Evolutionary conservation across 1,140 invertebrate genomes (phyloP), one percentile per base, ranked within the genome.

Genomic region (Anoplophora glabripennis): DNA sequence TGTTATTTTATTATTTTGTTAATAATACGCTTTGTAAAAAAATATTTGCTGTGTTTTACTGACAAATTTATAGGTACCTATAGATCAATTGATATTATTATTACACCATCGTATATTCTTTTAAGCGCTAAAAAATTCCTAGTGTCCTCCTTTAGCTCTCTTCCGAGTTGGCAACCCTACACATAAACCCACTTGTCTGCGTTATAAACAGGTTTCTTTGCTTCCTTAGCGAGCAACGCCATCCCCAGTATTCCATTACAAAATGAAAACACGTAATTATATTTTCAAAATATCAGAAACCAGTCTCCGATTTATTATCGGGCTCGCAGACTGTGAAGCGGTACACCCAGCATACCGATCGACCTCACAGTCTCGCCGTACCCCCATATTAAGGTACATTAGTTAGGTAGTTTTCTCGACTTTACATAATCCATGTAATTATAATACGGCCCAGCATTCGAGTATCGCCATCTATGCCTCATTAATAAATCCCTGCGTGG

Each of bases 231-330:
- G 35, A n/a, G 46, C 18, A 59, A 61, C 63, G 38, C 63, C 66
- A 55, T 65, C 66, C 61, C 33, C 45, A 51, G 65, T 71, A 71
- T 68, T 71, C 61, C 69, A 71, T 71, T 71, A 69, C 67, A 67
- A 60, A 61, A 64, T 67, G 69, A 71, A 71, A 69, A 67, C 69
- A 48, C 63, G 61, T 71, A 71, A 71, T 71, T 71, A 71, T 67
- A 67, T 67, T 68, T 68, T 69, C 69, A 67, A 71, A 71, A 68
- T 71, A 71, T 71, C 69, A 65, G 67, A 71, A 66, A 68, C 65
- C 66, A 66, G 65, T 69, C 69, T 66, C 65, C 61, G 63, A 68
- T 68, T 69, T 71, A 69, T 71, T 71, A 71, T 69, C 69, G 46
- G 17, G 41, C 42, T 36, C 44, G 33, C n/a, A 67, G 66, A 71